phyloP scores from a whole-genome alignment of 2,113 vertebrate species.

The Seriola quinqueradiata region DNA sequence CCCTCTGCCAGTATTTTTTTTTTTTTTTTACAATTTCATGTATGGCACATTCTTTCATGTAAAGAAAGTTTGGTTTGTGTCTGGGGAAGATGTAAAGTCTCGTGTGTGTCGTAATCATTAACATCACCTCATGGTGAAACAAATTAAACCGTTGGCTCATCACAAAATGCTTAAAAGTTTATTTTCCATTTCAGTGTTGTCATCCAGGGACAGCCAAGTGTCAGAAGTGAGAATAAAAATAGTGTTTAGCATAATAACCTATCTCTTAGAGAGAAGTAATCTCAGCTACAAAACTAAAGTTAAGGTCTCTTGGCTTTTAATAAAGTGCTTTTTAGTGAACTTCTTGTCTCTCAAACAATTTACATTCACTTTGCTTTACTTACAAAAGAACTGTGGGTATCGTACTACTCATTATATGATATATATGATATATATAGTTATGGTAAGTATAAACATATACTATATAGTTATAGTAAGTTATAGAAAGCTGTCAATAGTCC shows the following conservation, averaged over 20 bases:
- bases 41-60: slow-evolving; percentile 14
- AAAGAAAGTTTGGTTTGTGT: slow-evolving; percentile 46
- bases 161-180: slow-evolving; percentile 6
- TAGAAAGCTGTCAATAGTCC: too few species aligned
- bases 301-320: neutral
- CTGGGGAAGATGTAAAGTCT: slow-evolving; percentile 10
- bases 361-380: too few species aligned
- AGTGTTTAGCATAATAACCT: neutral
- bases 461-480: too few species aligned
- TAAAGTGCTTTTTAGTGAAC: neutral
- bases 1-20: neutral
- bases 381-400: neutral
- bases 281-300: neutral
- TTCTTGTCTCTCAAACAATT: neutral
- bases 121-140: slow-evolving; percentile 13
- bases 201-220: slow-evolving; percentile 5
- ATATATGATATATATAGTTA: too few species aligned
- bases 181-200: slow-evolving; percentile 19
- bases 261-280: neutral
- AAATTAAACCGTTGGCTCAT: neutral
- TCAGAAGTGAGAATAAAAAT: slow-evolving; percentile 1
- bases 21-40: neutral
- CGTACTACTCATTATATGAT: too few species aligned
- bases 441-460: too few species aligned
- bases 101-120: slow-evolving; percentile 28